Percentiles rank a stretch among this genome's conserved stretches.
Evolutionary conservation across 1,140 invertebrate species (phyloP).

Genomic region (Steinernema feltiae): DNA sequence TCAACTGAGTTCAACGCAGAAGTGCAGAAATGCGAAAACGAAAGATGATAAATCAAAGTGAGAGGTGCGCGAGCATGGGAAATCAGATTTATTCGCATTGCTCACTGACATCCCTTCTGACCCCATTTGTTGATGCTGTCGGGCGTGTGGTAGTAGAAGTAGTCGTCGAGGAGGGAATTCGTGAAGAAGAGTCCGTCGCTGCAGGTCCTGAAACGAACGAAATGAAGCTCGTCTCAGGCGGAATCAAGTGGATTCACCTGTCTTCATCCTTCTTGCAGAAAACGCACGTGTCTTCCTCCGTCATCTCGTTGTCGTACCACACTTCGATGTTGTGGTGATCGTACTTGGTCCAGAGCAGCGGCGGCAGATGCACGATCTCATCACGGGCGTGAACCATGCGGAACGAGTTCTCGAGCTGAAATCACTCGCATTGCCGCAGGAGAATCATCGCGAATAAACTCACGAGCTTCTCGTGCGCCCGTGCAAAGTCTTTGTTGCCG

Average conservation of each 20-base stretch:
- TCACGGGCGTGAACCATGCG: slow-evolving; percentile 26
- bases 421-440: neutral
- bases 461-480: slow-evolving; percentile 16
- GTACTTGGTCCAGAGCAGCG: slow-evolving; percentile 11
- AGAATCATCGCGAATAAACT: neutral
- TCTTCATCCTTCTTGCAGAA: slow-evolving; percentile 15
- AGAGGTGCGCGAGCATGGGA: too few species aligned
- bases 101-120: neutral
- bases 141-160: neutral
- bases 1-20: too few species aligned
- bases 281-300: neutral
- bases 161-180: neutral
- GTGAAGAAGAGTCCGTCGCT: neutral
- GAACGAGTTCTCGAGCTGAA: slow-evolving; percentile 20
- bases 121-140: neutral
- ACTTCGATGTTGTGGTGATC: slow-evolving; percentile 25
- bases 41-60: too few species aligned
- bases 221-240: too few species aligned
- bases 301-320: slow-evolving; percentile 29
- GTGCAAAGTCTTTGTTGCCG: slow-evolving; percentile 27
- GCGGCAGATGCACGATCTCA: slow-evolving; percentile 19
- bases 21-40: too few species aligned
- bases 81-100: neutral
- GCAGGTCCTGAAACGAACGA: too few species aligned
- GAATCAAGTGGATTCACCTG: too few species aligned